Evolutionary conservation across 2,888 invertebrate genomes (phyloP).

Genomic region (Steinernema scapterisci): DNA sequence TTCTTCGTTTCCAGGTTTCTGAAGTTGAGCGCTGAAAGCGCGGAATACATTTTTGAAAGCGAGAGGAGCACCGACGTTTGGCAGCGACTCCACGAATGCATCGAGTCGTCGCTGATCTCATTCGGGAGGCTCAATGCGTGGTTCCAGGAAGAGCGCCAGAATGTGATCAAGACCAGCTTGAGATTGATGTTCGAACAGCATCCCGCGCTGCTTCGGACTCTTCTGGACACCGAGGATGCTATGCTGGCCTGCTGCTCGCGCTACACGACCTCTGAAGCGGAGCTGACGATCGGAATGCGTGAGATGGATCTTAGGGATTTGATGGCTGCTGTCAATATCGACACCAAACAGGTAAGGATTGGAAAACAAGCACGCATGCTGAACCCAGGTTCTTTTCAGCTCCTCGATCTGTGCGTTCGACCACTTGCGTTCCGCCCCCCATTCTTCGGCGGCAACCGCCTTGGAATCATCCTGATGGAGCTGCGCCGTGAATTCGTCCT

Average conservation of each 20-base stretch:
- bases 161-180: conserved; percentile 56
- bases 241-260: conserved; percentile 62
- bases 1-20: conserved; percentile 48
- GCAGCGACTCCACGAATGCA: conserved; percentile 55
- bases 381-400: too few relatives aligned
- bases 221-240: conserved; percentile 63
- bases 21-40: conserved; percentile 48
- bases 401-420: conserved; percentile 57
- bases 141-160: conserved; percentile 49
- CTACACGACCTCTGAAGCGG: conserved; percentile 60
- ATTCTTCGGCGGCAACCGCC: conserved; percentile 65
- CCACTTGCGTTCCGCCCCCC: conserved; percentile 65
- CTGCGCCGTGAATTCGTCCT: conserved; percentile 63
- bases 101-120: conserved; percentile 46
- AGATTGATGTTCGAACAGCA: conserved; percentile 61
- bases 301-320: conserved; percentile 61
- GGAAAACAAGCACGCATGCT: too few relatives aligned
- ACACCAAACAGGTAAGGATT: conserved; percentile 50
- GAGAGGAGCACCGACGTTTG: conserved; percentile 56
- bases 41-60: conserved; percentile 54
- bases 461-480: conserved; percentile 66
- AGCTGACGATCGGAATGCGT: conserved; percentile 64
- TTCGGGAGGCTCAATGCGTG: conserved; percentile 58
- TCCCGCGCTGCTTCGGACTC: conserved; percentile 43
- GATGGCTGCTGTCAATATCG: conserved; percentile 49